Evolutionary conservation across 2,888 invertebrate species (phyloP).

Genomic region (Salpingus planirostris): DNA sequence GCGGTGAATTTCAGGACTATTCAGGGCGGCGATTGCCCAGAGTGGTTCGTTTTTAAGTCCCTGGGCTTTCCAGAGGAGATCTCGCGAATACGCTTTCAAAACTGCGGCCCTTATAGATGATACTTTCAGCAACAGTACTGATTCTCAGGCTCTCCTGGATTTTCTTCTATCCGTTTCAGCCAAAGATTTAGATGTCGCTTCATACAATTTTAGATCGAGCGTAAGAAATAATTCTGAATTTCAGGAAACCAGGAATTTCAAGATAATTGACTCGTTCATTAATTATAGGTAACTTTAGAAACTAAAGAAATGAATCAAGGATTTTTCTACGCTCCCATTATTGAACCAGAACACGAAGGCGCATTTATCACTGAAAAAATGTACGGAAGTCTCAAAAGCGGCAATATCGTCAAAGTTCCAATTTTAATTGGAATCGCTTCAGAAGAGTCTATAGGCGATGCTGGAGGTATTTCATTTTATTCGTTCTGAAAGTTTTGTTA

Average conservation of each 20-base stretch:
- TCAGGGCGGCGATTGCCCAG: constrained; percentile 14
- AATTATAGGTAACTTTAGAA: too few relatives aligned
- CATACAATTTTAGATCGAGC: too few relatives aligned
- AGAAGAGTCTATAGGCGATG: constrained; percentile 13
- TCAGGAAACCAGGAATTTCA: too few relatives aligned
- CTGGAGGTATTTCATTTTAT: neutral
- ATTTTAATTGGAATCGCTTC: constrained; percentile 21
- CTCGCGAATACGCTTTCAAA: constrained; percentile 9
- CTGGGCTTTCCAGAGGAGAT: constrained; percentile 12
- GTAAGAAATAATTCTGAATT: too few relatives aligned
- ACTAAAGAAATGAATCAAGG: constrained; percentile 1
- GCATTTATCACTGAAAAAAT: constrained; percentile 20
- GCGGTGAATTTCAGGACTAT: too few relatives aligned
- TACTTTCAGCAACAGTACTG: constrained; percentile 4
- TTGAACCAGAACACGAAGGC: constrained; percentile 5
- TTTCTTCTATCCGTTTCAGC: constrained; percentile 11
- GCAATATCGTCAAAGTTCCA: constrained; percentile 20
- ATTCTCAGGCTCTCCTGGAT: constrained; percentile 10
- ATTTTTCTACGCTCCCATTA: constrained; percentile 2
- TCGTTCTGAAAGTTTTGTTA: too few relatives aligned
- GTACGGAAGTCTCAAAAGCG: constrained; percentile 15
- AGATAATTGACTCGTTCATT: too few relatives aligned
- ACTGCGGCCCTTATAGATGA: constrained; percentile 11
- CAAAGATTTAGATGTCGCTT: constrained; percentile 7
- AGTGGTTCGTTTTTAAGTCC: constrained; percentile 17